Evolutionary conservation across 2,888 invertebrate species (phyloP).

Genomic region (Conchocele bisecta): DNA sequence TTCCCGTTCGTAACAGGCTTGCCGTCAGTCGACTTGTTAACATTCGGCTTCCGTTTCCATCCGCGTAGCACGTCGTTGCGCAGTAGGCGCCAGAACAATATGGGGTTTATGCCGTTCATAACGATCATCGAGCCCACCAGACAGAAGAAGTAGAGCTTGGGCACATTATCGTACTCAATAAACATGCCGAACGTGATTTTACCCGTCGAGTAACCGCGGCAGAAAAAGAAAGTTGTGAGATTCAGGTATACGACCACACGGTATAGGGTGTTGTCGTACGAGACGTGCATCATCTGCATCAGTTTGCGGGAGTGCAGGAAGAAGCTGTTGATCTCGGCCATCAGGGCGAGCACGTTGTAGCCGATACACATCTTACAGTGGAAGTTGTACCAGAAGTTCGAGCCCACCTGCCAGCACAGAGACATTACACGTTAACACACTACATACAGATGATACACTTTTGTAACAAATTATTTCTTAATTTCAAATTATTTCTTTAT

Average conservation of each 20-base stretch:
- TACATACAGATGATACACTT: no score
- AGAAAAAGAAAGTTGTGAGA: conserved; percentile 77
- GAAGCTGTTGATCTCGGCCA: conserved; percentile 81
- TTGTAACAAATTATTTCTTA: no score
- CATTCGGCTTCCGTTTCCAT: not conserved
- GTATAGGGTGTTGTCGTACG: conserved; percentile 73
- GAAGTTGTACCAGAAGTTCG: conserved; percentile 80
- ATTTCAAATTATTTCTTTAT: no score
- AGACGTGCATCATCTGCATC: conserved; percentile 76
- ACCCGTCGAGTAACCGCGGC: conserved; percentile 68
- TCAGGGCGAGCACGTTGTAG: conserved; percentile 78
- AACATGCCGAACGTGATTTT: conserved; percentile 73
- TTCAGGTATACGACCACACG: conserved; percentile 72
- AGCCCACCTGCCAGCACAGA: conserved; percentile 70
- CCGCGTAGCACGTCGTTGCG: conserved; percentile 78
- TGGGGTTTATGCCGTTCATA: conserved; percentile 77
- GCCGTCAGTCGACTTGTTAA: conserved; percentile 1
- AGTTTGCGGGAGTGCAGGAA: conserved; percentile 82
- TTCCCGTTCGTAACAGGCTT: conserved; percentile 56
- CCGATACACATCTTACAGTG: conserved; percentile 73
- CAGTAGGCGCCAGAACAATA: conserved; percentile 80
- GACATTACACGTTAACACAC: no score
- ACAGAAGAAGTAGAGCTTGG: conserved; percentile 63
- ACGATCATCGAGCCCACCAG: conserved; percentile 71
- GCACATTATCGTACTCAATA: conserved; percentile 66